Evolutionary conservation across 37 sponge, comb jelly and placozoan species (phyloP).

Genomic region (Oscarella lobularis): DNA sequence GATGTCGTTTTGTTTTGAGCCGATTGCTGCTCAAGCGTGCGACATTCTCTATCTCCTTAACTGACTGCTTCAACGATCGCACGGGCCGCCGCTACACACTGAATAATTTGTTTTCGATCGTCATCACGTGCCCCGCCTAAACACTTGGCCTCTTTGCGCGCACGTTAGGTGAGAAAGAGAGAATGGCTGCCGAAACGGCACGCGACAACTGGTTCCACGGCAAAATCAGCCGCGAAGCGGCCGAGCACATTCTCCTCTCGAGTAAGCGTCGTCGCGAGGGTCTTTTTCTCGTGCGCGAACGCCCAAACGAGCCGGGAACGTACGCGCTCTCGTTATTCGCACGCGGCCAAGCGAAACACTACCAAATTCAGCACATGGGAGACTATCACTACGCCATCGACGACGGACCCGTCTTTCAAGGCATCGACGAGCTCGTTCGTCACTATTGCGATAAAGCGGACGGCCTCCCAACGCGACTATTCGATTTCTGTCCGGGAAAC

Average conservation of each 20-base stretch:
- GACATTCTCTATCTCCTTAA: too few relatives aligned
- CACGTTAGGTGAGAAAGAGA: too few relatives aligned
- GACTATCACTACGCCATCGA: conserved; percentile 79
- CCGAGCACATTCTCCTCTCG: conserved; percentile 36
- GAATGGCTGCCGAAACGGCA: too few relatives aligned
- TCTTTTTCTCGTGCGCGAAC: conserved; percentile 68
- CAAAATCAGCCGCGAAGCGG: conserved; percentile 64
- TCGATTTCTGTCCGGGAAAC: conserved; percentile 30
- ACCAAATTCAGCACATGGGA: conserved; percentile 66
- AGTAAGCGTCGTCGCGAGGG: conserved; percentile 36
- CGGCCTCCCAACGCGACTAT: conserved; percentile 53
- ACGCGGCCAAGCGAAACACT: conserved; percentile 51
- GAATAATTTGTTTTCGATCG: too few relatives aligned
- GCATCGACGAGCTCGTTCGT: conserved; percentile 59
- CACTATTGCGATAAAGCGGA: conserved; percentile 48
- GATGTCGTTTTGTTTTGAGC: conserved; percentile 19
- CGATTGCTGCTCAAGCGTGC: too few relatives aligned
- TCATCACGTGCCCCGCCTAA: too few relatives aligned
- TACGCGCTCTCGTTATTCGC: conserved; percentile 56
- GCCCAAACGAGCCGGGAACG: conserved; percentile 46
- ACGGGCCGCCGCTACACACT: too few relatives aligned
- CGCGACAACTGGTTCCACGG: conserved; percentile 91
- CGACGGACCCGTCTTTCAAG: conserved; percentile 82
- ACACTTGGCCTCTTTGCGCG: too few relatives aligned
- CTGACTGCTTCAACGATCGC: too few relatives aligned